Percentiles rank a stretch among this genome's conserved stretches.
Evolutionary conservation across 2,113 vertebrate species (phyloP).

Genomic region (Petroica traversi): DNA sequence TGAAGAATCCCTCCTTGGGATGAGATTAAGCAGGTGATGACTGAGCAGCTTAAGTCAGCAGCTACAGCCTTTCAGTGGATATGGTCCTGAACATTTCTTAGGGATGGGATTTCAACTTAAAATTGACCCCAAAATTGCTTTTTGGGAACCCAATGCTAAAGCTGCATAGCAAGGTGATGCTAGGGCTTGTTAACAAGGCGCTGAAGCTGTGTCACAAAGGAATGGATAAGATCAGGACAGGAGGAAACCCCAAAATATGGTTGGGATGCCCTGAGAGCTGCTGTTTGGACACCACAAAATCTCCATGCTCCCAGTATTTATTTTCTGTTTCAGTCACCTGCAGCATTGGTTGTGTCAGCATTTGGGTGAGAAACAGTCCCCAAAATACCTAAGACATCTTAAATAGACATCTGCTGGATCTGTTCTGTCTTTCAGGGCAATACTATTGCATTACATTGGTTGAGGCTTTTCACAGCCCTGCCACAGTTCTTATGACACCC

Average conservation of each 20-base stretch:
- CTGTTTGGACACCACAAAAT: neutral
- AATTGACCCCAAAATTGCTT: neutral
- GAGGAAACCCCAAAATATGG: neutral
- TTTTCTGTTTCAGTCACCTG: neutral
- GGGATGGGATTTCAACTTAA: neutral
- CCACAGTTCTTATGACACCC: neutral
- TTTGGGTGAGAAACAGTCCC: neutral
- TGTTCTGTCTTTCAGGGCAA: neutral
- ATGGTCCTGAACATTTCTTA: neutral
- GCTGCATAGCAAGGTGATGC: rapidly evolving
- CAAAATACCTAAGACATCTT: neutral
- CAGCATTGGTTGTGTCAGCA: neutral
- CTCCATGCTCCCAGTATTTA: neutral
- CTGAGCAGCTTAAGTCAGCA: neutral
- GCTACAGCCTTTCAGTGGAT: neutral
- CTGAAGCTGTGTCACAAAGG: neutral
- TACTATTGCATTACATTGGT: too few species aligned
- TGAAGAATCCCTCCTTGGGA: neutral
- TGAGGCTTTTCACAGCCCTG: neutral
- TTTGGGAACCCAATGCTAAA: neutral
- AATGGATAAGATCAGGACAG: neutral
- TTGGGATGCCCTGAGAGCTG: neutral
- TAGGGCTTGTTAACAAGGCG: neutral
- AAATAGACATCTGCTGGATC: neutral
- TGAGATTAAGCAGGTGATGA: neutral